phyloP scores from a whole-genome alignment of 2,888 invertebrate genomes.

The Eudemis profundana region DNA sequence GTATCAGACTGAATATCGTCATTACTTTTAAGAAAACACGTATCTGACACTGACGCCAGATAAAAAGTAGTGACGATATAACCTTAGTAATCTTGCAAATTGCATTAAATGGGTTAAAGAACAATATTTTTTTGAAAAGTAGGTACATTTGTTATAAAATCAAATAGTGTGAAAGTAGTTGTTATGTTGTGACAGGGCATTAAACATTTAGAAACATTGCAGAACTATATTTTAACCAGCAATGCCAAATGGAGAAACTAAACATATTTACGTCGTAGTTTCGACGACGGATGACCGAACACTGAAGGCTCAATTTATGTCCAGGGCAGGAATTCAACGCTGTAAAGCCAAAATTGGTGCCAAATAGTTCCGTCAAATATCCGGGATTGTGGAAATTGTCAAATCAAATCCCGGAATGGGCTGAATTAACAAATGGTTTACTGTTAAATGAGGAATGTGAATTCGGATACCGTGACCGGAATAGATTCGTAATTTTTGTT shows the following conservation, averaged over 20 bases:
- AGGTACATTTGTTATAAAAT: not conserved
- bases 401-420: slow-evolving; percentile 23
- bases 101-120: too few species aligned
- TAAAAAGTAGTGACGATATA: too few species aligned
- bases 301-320: slow-evolving; percentile 14
- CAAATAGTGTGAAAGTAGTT: not conserved
- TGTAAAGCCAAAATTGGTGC: slow-evolving; percentile 18
- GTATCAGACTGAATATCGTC: too few species aligned
- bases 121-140: too few species aligned
- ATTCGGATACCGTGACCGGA: not conserved
- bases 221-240: not conserved
- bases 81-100: too few species aligned
- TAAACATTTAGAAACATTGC: not conserved
- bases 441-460: slow-evolving; percentile 12
- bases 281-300: not conserved
- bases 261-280: not conserved
- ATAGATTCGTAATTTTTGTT: not conserved
- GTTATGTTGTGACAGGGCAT: not conserved
- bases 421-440: slow-evolving; percentile 25
- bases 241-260: slow-evolving; percentile 1
- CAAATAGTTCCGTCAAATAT: slow-evolving; percentile 34
- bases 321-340: slow-evolving; percentile 1
- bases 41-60: too few species aligned
- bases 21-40: too few species aligned
- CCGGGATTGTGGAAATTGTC: slow-evolving; percentile 26